These are phyloP conservation scores for Hydrolagus affinis DNA, from an alignment of 2,113 vertebrate genomes.

Conservation along the genomic window DNA sequence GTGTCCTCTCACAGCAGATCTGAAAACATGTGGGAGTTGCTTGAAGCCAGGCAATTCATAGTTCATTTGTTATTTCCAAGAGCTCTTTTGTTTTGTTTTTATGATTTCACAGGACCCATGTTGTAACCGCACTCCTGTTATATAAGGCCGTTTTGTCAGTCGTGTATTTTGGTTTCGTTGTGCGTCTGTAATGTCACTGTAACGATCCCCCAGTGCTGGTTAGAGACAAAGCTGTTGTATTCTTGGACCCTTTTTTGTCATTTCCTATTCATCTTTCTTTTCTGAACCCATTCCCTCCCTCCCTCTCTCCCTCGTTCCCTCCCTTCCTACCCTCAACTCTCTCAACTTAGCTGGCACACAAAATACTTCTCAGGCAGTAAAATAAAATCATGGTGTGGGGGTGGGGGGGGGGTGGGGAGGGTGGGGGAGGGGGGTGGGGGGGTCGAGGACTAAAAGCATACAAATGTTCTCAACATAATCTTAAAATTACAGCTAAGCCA, in stretches of 20 bases:
- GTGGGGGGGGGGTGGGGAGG: too few relatives aligned
- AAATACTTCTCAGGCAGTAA: conserved; percentile 42
- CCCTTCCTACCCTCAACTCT: conserved; percentile 39
- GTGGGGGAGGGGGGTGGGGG: too few relatives aligned
- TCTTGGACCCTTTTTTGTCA: conserved; percentile 13
- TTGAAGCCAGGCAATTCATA: conserved; percentile 56
- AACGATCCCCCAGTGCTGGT: conserved; percentile 35
- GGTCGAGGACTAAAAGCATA: conserved; percentile 17
- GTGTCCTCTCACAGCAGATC: conserved; percentile 45
- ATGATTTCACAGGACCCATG: conserved; percentile 46
- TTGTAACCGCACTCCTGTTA: conserved; percentile 44
- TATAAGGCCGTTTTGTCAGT: conserved; percentile 44
- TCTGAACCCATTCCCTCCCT: conserved; percentile 28
- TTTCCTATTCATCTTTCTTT: conserved; percentile 33
- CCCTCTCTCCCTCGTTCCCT: conserved; percentile 32
- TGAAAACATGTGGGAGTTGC: conserved; percentile 56
- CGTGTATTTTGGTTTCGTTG: too few relatives aligned
- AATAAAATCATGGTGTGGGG: conserved; percentile 39
- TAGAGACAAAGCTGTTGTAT: conserved; percentile 27
- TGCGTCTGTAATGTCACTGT: too few relatives aligned
- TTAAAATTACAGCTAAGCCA: conserved; percentile 23
- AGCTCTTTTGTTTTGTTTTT: conserved; percentile 63
- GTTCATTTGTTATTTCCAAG: conserved; percentile 67
- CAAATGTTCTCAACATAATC: background rate
- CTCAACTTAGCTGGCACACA: conserved; percentile 38